phyloP scores from a whole-genome alignment of 2,888 invertebrate genomes.

The Melikaiella ostensackeni region DNA sequence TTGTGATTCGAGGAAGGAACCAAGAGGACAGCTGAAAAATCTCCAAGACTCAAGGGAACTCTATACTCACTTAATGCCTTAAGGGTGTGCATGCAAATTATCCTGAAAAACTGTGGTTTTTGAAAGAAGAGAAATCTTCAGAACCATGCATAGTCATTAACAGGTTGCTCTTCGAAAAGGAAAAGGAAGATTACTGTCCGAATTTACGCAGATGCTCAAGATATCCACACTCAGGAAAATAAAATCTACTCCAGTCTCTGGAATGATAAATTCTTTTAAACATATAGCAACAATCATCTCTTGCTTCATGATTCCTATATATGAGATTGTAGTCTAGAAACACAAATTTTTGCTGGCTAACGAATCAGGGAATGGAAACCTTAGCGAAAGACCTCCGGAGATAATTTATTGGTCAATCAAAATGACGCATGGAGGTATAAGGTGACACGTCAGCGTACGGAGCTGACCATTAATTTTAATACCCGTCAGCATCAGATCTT shows the following conservation, averaged over 20 bases:
- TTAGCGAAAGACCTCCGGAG: constrained; percentile 58
- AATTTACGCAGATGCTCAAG: neutral
- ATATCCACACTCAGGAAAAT: neutral
- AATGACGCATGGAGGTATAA: constrained; percentile 76
- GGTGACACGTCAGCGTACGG: constrained; percentile 75
- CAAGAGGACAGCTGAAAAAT: constrained; percentile 47
- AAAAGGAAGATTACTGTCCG: neutral
- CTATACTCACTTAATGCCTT: neutral
- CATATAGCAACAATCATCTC: constrained; percentile 1
- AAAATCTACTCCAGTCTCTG: neutral
- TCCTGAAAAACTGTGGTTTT: neutral
- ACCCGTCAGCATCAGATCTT: constrained; percentile 71
- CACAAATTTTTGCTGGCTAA: constrained; percentile 50
- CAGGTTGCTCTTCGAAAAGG: neutral
- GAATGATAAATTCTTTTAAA: neutral
- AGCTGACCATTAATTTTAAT: constrained; percentile 75
- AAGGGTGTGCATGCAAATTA: constrained; percentile 3
- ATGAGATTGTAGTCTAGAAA: constrained; percentile 21
- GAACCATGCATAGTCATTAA: neutral
- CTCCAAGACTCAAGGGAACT: constrained; percentile 51
- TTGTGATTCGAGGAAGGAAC: constrained; percentile 47
- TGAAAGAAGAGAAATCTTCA: neutral
- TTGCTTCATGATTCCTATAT: neutral
- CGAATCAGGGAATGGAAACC: constrained; percentile 50
- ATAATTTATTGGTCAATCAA: constrained; percentile 77